Conservation (phyloP, 2,113 vertebrate species). For the Gymnogyps californianus region DNA sequence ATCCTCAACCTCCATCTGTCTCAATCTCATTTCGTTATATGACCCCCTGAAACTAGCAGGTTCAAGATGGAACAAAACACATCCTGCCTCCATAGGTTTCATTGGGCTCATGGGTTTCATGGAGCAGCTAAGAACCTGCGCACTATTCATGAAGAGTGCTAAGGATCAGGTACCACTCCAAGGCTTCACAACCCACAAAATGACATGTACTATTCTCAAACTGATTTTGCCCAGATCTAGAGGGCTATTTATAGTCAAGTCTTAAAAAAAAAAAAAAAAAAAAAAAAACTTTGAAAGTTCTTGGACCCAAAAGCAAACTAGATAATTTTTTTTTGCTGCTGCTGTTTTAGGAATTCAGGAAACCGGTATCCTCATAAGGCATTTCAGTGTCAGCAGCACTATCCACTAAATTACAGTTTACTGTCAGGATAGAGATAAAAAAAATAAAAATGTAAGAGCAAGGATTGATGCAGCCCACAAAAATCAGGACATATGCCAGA, state of each 20-base stretch:
- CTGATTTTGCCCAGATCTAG: not conserved
- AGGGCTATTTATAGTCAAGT: not conserved
- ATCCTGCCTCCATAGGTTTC: not conserved
- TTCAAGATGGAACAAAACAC: not conserved
- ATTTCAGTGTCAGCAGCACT: not conserved
- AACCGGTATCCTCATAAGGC: not conserved
- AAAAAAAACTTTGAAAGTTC: not conserved
- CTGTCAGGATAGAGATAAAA: not conserved
- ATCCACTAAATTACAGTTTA: not conserved
- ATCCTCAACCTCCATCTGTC: not conserved
- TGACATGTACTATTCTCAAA: not conserved
- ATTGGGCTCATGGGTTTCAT: not conserved
- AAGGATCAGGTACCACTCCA: not conserved
- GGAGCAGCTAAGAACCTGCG: not conserved
- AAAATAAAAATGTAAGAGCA: not conserved
- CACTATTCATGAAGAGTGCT: not conserved
- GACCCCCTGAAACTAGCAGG: not conserved
- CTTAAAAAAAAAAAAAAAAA: not conserved
- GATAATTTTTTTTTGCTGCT: not conserved
- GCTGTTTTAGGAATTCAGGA: not conserved
- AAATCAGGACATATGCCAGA: not conserved
- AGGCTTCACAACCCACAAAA: not conserved
- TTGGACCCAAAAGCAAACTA: not conserved
- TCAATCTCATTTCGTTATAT: not conserved
- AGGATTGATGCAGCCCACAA: constrained; percentile 1